Conservation (phyloP, 1,140 invertebrate genomes). For the Trichonephila clavata region DNA sequence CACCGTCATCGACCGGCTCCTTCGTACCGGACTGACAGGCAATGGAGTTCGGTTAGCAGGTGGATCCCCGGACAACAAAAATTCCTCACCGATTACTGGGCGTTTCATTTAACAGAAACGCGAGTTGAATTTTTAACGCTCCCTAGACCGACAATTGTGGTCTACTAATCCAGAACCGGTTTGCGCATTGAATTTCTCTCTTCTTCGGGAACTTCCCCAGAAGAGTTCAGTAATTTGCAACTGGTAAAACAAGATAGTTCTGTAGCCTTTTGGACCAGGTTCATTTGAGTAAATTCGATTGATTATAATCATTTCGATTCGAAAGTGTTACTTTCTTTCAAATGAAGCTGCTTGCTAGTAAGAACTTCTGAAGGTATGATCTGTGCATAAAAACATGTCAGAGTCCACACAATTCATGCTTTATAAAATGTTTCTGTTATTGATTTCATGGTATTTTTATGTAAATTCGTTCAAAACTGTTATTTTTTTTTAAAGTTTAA, state of each 20-base stretch:
- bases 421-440: too few relatives aligned
- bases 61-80: constrained; percentile 5
- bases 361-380: too few relatives aligned
- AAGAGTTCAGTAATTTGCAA: not conserved
- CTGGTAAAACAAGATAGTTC: not conserved
- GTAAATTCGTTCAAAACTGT: too few relatives aligned
- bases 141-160: not conserved
- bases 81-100: constrained; percentile 17
- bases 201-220: not conserved
- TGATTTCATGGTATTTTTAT: too few relatives aligned
- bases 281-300: not conserved
- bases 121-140: constrained; percentile 25
- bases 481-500: too few relatives aligned
- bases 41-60: not conserved
- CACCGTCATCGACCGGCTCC: not conserved
- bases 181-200: not conserved
- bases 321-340: not conserved
- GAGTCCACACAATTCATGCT: too few relatives aligned
- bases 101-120: constrained; percentile 34
- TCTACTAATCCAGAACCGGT: constrained; percentile 26
- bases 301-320: not conserved
- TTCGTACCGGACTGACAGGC: not conserved
- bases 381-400: too few relatives aligned
- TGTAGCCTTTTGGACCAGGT: not conserved
- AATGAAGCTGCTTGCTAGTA: not conserved